Base-by-base conservation (phyloP, 2,113 vertebrate species). In the Callocephalon fimbriatum region DNA sequence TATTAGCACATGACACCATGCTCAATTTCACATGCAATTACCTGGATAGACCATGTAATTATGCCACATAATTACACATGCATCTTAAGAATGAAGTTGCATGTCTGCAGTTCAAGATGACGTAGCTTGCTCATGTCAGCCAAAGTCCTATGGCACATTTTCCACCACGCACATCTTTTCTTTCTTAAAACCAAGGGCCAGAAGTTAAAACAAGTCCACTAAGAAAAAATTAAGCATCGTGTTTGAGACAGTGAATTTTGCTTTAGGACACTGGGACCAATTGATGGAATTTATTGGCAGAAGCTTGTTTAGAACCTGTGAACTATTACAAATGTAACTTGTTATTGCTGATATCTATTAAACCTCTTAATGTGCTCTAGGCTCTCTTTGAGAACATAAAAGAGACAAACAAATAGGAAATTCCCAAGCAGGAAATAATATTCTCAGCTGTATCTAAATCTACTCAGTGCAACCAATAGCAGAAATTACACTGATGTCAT, bases 11-110 rank as follows among this genome's bases (percentile, higher is more conserved):
- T 92, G 90, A 90, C 71, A 93, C 82, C 42, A 54, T 86, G 63
- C 75, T 71, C 91, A 88, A 86, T 96, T 97, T 93, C 76, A 70
- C 75, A 82, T 88, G 82, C 59, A 86, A 93, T 94, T 97, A 96
- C 86, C 75, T 95, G 94, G 86, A 75, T 27, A 92, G 94, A 81
- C 68, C 15, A 5, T 84, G 72, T 88, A 95, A 95, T 97, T 97
- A 88, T 48, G 47, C 72, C 56, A 67, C 68, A 68, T 84, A 95
- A 93, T 91, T 95, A 76, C 88, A 63, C n/a, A 31, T 72, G 40
- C 51, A 56, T 84, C 94, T 95, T 93, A 63, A 1, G 0, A 95
- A 90, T 84, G 51, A 91, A 91, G 65, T 65, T 78, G 25, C 68
- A 53, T 81, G 61, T 84, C 88, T 95, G 51, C 72, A 81, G 63